Base-by-base conservation (phyloP, 35 echinoderm and acorn worm genomes). In the Apostichopus japonicus region DNA sequence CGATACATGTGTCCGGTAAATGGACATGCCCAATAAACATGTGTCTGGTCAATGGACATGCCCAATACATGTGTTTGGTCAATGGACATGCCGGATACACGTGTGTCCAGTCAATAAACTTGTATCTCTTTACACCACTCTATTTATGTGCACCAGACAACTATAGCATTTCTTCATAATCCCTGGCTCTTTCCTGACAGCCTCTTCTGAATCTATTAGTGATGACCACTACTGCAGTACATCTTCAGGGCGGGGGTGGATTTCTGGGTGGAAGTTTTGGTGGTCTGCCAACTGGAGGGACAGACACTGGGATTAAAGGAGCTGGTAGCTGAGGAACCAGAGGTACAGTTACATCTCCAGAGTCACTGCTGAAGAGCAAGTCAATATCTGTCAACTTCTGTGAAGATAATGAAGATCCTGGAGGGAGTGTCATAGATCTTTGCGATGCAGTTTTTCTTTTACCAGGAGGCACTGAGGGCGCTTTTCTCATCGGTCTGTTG, bases 401-500 rank as follows among this genome's bases (percentile, higher is more conserved):
- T 3, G 14, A 3, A 17, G 14, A 25, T 19, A 23, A 23, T 2
- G 62, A 33, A 24, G 56, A 72, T 0, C 86, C 86, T 13, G 86
- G 4, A 10, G 86, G 86, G 23, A 89, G 56, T 15, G 86, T 89
- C 86, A 44, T 67, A 10, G 86, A 24, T 62, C 86, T 72, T 15
- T 71, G 86, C 0, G 86, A 15, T 5, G 59, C 61, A 5, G 61
- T 17, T 62, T 21, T 77, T 58, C 78, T 91, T 55, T 79, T 79
- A 0, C 72, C 72, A 6, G 90, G 90, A 8, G 90, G 72, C 4
- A 55, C 44, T 33, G 27, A 2, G 54, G 90, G 90, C 72, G 90
- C 90, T 91, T 78, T 77, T 91, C 90, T 91, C 23, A 65, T 53
- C 22, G 90, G 90, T 58, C 54, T 91, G 8, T 14, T 22, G 0